Evolutionary conservation across 2,888 invertebrate genomes (phyloP), one percentile per base, ranked within the genome.

Genomic region (Scaptomyza parva): DNA sequence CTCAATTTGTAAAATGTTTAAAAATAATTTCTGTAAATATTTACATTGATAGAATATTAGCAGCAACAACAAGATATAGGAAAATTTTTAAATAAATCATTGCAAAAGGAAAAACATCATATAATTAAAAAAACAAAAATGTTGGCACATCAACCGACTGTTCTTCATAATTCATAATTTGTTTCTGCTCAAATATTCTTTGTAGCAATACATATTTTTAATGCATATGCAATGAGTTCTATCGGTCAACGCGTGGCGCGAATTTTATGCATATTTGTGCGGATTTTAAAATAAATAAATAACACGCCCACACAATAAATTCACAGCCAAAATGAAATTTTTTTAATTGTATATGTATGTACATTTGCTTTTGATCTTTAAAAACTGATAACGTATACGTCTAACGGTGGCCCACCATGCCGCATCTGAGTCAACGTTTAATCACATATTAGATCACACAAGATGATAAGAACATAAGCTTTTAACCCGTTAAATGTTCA

Each of bases 21-120:
- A 68, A 88, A 83, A 86, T 83, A 79, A 83, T 79, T 35, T 33
- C 41, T 73, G 78, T 83, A 83, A 83, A 88, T 86, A 83, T 83
- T 83, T 83, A 86, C 81, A 86, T 77, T 77, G 66, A 45, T 76
- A 52, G 64, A 50, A 66, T 62, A 77, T 64, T 53, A 53, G 37
- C 43, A 50, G 52, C 41, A 51, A 39, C 52, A 44, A 40, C 30
- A n/a, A 28, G 26, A 53, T 22, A 28, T 45, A 39, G 51, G 33
- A 9, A 53, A 53, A 52, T 47, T 53, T 53, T 51, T 30, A 57
- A 72, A 75, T 73, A 73, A 73, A 73, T 75, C 74, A 75, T 33
- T 30, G 57, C 62, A 53, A 69, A 41, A 43, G 24, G 24, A 40
- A 53, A 61, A 63, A 60, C 53, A 48, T 14, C 41, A 43, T 17